A percentile compares a stretch with the other conserved stretches of the same genome.
Conservation (phyloP, 2,888 invertebrate species). For the Heliconius ismenius region DNA sequence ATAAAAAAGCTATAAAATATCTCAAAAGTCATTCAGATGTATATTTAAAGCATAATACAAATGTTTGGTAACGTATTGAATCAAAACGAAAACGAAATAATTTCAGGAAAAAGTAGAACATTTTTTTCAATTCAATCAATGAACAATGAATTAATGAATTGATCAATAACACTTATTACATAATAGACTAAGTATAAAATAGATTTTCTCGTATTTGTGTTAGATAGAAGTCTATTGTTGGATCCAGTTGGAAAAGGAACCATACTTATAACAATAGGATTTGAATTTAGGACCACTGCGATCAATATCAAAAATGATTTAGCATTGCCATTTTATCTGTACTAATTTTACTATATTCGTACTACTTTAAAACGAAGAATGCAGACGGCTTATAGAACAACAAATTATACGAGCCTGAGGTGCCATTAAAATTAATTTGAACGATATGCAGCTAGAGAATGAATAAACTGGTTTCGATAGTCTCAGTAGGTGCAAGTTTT, state of each 20-base stretch:
- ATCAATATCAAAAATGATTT: neutral
- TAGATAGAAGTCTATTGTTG: neutral
- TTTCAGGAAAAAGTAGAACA: too few species aligned
- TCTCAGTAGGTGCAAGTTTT: constrained; percentile 35
- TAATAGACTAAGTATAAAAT: too few species aligned
- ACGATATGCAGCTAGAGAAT: constrained; percentile 38
- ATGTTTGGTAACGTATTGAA: too few species aligned
- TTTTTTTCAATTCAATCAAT: too few species aligned
- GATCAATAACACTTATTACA: too few species aligned
- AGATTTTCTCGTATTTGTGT: too few species aligned
- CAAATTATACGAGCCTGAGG: constrained; percentile 18
- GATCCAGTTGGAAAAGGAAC: too few species aligned
- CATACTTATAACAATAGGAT: neutral
- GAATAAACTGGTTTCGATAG: constrained; percentile 34
- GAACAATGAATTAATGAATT: too few species aligned
- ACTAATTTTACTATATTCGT: too few species aligned
- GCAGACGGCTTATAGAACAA: neutral
- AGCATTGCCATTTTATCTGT: too few species aligned
- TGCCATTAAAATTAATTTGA: constrained; percentile 35
- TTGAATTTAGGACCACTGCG: neutral
- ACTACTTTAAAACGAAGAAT: neutral
- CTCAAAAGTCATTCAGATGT: neutral
- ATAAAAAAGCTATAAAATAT: neutral
- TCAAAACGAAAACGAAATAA: too few species aligned
- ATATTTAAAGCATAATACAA: too few species aligned